phyloP scores from a whole-genome alignment of 2,113 vertebrate genomes.

The Lepisosteus osseus region DNA sequence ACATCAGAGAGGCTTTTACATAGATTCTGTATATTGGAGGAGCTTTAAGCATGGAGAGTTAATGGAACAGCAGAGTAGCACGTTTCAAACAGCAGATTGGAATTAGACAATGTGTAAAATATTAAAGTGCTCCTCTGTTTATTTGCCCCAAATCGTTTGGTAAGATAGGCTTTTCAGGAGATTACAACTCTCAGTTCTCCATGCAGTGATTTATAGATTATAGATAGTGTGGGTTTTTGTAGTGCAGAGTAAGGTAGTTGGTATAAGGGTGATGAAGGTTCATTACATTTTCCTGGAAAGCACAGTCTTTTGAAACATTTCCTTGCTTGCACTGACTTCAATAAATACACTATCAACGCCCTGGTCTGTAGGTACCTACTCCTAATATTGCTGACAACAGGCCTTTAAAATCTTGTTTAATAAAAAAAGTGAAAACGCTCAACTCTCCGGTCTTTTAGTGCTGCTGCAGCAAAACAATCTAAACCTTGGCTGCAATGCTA shows the following conservation, averaged over 20 bases:
- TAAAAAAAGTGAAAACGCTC: no score
- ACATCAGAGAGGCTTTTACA: constrained; percentile 49
- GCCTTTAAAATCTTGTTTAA: no score
- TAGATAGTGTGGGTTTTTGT: constrained; percentile 57
- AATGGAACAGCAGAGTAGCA: neutral
- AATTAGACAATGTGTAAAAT: constrained; percentile 58
- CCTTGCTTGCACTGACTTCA: constrained; percentile 5
- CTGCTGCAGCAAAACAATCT: no score
- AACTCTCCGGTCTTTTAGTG: no score
- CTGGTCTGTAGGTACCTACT: no score
- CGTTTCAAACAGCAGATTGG: neutral
- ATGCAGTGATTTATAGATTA: constrained; percentile 59
- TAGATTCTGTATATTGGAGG: constrained; percentile 40
- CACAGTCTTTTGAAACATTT: no score
- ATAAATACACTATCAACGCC: neutral
- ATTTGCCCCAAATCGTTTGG: constrained; percentile 53
- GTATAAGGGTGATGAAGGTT: constrained; percentile 11
- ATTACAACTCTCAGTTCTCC: constrained; percentile 55
- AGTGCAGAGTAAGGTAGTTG: constrained; percentile 22
- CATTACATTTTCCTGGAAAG: constrained; percentile 1
- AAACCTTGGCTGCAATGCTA: no score
- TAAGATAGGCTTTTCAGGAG: constrained; percentile 51
- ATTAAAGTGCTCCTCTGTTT: constrained; percentile 42
- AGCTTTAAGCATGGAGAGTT: constrained; percentile 39
- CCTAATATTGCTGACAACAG: no score